phyloP scores from a whole-genome alignment of 2,797 vertebrate species.

The Pantherophis alleghaniensis region DNA sequence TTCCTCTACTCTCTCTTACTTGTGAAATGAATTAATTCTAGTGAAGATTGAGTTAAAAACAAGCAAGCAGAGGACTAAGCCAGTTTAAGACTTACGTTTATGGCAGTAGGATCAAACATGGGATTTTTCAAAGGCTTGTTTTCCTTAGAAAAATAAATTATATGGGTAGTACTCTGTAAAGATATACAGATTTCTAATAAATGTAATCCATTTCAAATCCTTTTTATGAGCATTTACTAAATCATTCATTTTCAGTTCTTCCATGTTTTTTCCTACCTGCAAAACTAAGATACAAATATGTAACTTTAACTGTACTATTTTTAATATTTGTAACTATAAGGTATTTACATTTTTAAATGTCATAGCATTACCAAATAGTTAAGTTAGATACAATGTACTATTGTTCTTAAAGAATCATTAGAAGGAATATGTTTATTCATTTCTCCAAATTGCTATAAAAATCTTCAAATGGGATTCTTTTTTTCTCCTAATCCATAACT shows the following conservation, averaged over 20 bases:
- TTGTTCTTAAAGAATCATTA: not conserved
- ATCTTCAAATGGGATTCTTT: not conserved
- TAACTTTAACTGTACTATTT: not conserved
- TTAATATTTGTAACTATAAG: not conserved
- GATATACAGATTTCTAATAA: not conserved
- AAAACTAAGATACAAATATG: not conserved
- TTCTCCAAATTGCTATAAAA: not conserved
- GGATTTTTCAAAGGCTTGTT: not conserved
- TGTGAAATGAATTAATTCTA: not conserved
- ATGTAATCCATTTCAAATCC: not conserved
- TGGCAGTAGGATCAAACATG: not conserved
- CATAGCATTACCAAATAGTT: not conserved
- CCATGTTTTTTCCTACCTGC: not conserved
- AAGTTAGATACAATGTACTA: not conserved
- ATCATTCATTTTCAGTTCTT: not conserved
- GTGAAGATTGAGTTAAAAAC: not conserved
- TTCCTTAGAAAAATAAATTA: not conserved
- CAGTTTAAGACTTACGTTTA: not conserved
- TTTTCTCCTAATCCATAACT: not conserved
- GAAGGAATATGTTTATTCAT: not conserved
- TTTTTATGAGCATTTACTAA: not conserved
- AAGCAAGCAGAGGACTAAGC: not conserved
- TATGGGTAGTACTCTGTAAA: not conserved
- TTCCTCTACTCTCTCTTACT: not conserved
- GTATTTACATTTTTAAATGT: not conserved